Conservation (phyloP, 2,113 vertebrate genomes). For the Festucalex cinctus region DNA sequence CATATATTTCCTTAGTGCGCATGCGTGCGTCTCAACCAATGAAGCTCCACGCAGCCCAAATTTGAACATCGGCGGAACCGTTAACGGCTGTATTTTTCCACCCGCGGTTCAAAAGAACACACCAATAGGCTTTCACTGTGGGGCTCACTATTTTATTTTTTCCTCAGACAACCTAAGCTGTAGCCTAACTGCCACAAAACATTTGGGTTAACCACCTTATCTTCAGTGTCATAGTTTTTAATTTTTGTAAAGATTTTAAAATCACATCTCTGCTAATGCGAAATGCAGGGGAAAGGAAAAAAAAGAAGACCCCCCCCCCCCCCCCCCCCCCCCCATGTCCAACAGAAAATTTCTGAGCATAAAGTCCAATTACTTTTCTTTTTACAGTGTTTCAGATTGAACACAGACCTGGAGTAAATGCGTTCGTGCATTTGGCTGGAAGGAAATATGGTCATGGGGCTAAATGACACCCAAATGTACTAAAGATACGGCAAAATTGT, state of each 20-base stretch:
- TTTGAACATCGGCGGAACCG: neutral
- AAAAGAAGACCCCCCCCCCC: too few relatives aligned
- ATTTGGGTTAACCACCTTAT: conserved; percentile 83
- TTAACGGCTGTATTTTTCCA: neutral
- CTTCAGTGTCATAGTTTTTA: conserved; percentile 76
- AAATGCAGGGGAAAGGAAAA: conserved; percentile 91
- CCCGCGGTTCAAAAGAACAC: conserved; percentile 23
- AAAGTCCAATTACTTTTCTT: conserved; percentile 85
- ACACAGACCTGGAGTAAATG: conserved; percentile 82
- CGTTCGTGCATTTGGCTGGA: conserved; percentile 57
- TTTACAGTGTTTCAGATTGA: conserved; percentile 94
- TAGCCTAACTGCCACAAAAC: conserved; percentile 78
- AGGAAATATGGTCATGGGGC: conserved; percentile 71
- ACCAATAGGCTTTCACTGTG: conserved; percentile 59
- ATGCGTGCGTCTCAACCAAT: neutral
- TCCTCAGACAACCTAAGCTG: conserved; percentile 94
- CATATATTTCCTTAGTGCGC: neutral
- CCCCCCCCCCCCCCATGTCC: conserved; percentile 92
- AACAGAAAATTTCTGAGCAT: conserved; percentile 97
- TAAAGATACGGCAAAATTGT: conserved; percentile 85
- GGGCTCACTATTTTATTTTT: conserved; percentile 93
- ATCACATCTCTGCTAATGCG: conserved; percentile 97
- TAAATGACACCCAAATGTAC: conserved; percentile 70
- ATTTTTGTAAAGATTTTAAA: conserved; percentile 76
- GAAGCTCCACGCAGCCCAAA: neutral